Percentiles rank a stretch among this genome's conserved stretches.
These are phyloP conservation scores for Oscheius myriophilus DNA, from an alignment of 2,888 invertebrate species.

Conservation along the genomic window DNA sequence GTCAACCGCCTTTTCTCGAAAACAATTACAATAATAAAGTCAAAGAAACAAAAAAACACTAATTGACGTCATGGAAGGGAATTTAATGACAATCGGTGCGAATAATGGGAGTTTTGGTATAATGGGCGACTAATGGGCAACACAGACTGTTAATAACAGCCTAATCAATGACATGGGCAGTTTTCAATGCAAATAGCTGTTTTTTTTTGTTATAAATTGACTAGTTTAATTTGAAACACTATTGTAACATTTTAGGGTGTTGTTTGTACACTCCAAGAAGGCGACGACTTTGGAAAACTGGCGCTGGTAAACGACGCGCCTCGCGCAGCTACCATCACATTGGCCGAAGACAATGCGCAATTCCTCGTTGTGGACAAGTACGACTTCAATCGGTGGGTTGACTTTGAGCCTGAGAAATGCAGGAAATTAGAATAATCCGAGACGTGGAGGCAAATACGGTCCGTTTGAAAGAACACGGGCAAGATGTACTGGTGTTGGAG, in stretches of 20 bases:
- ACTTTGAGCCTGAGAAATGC: not conserved
- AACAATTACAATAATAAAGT: no score
- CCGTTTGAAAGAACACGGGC: slow-evolving; percentile 83
- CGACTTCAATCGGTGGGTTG: slow-evolving; percentile 79
- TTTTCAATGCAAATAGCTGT: no score
- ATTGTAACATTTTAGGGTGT: slow-evolving; percentile 76
- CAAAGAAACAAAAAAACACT: no score
- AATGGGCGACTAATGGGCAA: no score
- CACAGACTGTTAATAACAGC: no score
- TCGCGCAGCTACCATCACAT: slow-evolving; percentile 84
- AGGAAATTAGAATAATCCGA: slow-evolving; percentile 67
- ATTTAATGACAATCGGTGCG: no score
- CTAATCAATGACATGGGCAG: no score
- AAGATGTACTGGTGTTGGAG: slow-evolving; percentile 84
- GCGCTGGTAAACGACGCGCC: slow-evolving; percentile 86
- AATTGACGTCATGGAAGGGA: no score
- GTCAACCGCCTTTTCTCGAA: no score
- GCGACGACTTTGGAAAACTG: slow-evolving; percentile 87
- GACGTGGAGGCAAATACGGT: slow-evolving; percentile 90
- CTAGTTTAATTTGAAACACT: not conserved
- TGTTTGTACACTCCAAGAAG: slow-evolving; percentile 83
- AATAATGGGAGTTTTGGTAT: no score
- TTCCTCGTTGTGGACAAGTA: slow-evolving; percentile 85
- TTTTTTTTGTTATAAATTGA: no score
- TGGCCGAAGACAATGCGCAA: slow-evolving; percentile 84